phyloP scores from a whole-genome alignment of 2,797 vertebrate species.

The Galaxias olidus region DNA sequence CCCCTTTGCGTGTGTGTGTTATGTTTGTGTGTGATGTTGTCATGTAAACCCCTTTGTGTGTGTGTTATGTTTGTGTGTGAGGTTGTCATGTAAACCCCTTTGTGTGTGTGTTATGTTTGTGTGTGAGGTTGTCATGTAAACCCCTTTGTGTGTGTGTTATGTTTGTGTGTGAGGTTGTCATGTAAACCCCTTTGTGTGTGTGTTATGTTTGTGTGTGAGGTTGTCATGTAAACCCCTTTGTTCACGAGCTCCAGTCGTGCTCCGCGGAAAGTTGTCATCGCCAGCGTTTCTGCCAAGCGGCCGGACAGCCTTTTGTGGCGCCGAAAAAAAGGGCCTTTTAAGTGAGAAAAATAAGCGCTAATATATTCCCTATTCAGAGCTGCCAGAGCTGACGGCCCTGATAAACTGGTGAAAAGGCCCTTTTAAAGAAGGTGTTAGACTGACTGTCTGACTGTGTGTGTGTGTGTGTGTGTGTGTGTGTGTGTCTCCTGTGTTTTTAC shows the following conservation, averaged over 20 bases:
- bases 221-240: too few species aligned
- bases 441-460: background rate
- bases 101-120: too few species aligned
- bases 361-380: slow-evolving; percentile 21
- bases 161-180: too few species aligned
- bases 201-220: too few species aligned
- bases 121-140: too few species aligned
- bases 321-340: slow-evolving; percentile 10
- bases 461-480: slow-evolving; percentile 22
- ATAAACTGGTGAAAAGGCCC: slow-evolving; percentile 31
- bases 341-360: slow-evolving; percentile 26
- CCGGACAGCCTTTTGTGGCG: background rate
- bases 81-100: too few species aligned
- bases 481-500: background rate
- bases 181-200: too few species aligned
- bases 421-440: slow-evolving; percentile 42
- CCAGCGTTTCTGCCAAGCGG: slow-evolving; percentile 18
- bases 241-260: background rate
- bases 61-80: too few species aligned
- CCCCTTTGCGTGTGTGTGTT: too few species aligned
- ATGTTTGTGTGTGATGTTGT: too few species aligned
- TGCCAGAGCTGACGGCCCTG: slow-evolving; percentile 2
- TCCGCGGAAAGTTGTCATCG: slow-evolving; percentile 15
- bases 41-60: too few species aligned
- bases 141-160: too few species aligned